Conservation (phyloP, 1,140 invertebrate species). For the Colletes latitarsis region DNA sequence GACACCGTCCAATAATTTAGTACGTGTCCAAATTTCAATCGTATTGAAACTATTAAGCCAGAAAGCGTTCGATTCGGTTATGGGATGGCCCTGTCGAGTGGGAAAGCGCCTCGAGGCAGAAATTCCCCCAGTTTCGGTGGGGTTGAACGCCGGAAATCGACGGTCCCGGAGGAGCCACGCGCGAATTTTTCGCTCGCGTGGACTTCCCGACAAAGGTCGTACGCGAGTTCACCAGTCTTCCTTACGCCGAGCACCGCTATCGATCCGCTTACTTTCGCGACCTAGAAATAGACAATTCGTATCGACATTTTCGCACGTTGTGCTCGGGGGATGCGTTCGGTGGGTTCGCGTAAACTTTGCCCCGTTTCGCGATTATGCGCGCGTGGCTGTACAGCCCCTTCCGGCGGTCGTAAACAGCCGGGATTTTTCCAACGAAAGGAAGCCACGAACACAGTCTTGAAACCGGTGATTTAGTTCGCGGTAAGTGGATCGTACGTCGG, state of each 20-base stretch:
- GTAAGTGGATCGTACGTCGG: neutral
- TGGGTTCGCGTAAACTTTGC: constrained; percentile 15
- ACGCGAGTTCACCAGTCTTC: neutral
- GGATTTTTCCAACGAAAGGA: no score
- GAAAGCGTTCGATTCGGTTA: no score
- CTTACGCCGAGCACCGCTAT: constrained; percentile 4
- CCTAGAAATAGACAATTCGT: constrained; percentile 42
- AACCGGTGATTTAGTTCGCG: neutral
- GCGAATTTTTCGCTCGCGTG: no score
- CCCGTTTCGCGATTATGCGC: neutral
- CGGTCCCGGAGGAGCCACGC: neutral
- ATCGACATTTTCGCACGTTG: constrained; percentile 48
- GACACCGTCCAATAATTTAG: no score
- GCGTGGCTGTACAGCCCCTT: neutral
- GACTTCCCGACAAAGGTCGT: neutral
- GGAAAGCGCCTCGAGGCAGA: no score
- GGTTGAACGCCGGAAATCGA: neutral
- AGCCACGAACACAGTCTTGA: no score
- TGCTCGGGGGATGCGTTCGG: constrained; percentile 4
- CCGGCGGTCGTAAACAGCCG: neutral
- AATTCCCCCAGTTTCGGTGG: constrained; percentile 18
- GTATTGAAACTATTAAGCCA: no score
- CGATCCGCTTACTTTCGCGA: constrained; percentile 43
- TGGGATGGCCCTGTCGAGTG: no score
- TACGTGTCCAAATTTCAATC: no score